These are phyloP conservation scores for Lasioglossum morio DNA, from an alignment of 2,888 invertebrate genomes.

Conservation along the genomic window DNA sequence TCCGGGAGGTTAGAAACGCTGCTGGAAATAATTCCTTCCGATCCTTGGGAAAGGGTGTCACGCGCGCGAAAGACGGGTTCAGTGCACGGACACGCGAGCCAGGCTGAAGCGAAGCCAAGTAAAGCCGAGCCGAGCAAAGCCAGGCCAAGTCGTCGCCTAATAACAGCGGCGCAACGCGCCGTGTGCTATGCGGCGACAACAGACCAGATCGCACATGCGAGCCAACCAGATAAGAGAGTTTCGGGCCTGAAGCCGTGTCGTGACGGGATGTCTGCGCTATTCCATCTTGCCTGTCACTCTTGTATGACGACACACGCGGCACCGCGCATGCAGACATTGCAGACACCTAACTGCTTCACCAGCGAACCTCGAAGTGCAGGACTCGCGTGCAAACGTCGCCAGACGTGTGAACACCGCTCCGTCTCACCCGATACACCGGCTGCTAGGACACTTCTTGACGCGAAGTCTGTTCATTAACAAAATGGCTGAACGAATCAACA, in stretches of 20 bases:
- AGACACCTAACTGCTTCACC: background rate
- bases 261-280: conserved; percentile 77
- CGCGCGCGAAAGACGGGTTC: conserved; percentile 51
- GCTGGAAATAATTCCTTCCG: conserved; percentile 61
- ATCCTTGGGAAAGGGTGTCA: conserved; percentile 54
- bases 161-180: conserved; percentile 68
- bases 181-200: conserved; percentile 35
- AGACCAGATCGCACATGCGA: conserved; percentile 79
- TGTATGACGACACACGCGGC: conserved; percentile 59
- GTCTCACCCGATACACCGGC: conserved; percentile 22
- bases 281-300: conserved; percentile 61
- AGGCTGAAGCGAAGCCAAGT: conserved; percentile 78
- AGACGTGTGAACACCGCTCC: conserved; percentile 45
- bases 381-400: conserved; percentile 57
- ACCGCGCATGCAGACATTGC: conserved; percentile 1
- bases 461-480: background rate
- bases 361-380: conserved; percentile 23
- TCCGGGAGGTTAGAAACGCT: conserved; percentile 22
- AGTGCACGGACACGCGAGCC: conserved; percentile 79
- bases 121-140: conserved; percentile 63
- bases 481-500: background rate
- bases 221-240: conserved; percentile 75
- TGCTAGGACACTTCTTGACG: background rate
- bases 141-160: conserved; percentile 69
- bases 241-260: conserved; percentile 74